Percentiles rank a stretch among this genome's conserved stretches.
These are phyloP conservation scores for Diabrotica virgifera DNA, from an alignment of 1,140 invertebrate genomes.

Conservation along the genomic window DNA sequence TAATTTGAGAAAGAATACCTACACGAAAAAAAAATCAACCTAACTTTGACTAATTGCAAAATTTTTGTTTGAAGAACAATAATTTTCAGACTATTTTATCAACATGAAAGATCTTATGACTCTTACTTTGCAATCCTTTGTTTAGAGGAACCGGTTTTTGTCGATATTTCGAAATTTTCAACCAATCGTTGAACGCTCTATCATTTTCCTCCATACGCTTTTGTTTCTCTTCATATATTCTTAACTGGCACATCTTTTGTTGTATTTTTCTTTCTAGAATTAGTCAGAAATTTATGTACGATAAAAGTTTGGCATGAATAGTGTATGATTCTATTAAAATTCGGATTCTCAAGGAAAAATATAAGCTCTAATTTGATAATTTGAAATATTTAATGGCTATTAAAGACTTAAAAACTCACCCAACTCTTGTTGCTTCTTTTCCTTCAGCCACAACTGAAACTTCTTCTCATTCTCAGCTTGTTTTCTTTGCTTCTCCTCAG, in stretches of 20 bases:
- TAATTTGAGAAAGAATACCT: no score
- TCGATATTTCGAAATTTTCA: slow-evolving; percentile 53
- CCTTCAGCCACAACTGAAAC: slow-evolving; percentile 51
- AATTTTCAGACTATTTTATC: no score
- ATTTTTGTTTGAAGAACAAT: no score
- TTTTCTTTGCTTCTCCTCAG: slow-evolving; percentile 43
- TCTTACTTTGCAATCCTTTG: slow-evolving; percentile 54
- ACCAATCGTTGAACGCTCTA: slow-evolving; percentile 54
- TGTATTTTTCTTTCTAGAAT: slow-evolving; percentile 45
- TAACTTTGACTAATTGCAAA: no score
- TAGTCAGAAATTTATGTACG: no score
- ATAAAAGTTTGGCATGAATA: no score
- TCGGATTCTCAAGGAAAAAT: no score
- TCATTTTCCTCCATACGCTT: slow-evolving; percentile 49
- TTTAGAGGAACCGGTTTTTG: slow-evolving; percentile 56
- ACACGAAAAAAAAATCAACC: no score
- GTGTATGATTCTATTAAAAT: no score
- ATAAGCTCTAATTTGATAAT: no score
- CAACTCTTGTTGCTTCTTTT: slow-evolving; percentile 54
- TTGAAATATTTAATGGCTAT: neutral
- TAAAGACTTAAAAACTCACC: slow-evolving; percentile 39
- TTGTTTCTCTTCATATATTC: slow-evolving; percentile 45
- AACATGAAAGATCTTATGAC: neutral
- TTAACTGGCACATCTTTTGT: slow-evolving; percentile 49
- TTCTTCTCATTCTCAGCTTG: slow-evolving; percentile 51